A percentile compares a stretch with the other conserved stretches of the same genome.
Evolutionary conservation across 2,888 invertebrate genomes (phyloP).

Genomic region (Cremastinae sp.): DNA sequence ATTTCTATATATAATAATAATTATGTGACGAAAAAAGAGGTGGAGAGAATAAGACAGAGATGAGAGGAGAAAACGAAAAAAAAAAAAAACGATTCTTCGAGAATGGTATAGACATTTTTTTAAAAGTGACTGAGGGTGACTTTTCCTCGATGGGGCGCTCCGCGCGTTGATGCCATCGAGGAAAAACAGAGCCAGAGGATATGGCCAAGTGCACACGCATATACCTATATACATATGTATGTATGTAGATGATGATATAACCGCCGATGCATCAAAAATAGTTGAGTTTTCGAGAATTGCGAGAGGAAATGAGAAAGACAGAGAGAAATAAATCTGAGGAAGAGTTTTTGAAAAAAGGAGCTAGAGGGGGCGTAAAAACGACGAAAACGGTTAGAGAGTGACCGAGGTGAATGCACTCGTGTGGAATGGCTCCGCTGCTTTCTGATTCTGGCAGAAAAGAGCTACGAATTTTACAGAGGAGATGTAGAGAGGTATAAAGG

Average conservation of each 20-base stretch:
- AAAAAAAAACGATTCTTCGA: conserved; percentile 7
- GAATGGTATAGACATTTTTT: neutral
- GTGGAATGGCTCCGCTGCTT: conserved; percentile 49
- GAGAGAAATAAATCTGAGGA: conserved; percentile 1
- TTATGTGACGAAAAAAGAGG: conserved; percentile 1
- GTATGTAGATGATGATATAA: no score
- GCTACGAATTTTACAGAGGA: conserved; percentile 32
- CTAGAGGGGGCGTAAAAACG: conserved; percentile 52
- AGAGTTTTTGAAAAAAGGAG: conserved; percentile 31
- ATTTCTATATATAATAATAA: conserved; percentile 12
- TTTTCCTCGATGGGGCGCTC: no score
- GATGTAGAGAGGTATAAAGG: conserved; percentile 21
- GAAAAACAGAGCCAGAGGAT: conserved; percentile 12
- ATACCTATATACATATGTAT: no score
- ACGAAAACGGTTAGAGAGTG: conserved; percentile 56
- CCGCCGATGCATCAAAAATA: no score
- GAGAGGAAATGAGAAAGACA: no score
- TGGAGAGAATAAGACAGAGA: neutral
- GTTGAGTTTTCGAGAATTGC: no score
- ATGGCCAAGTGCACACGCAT: conserved; percentile 61
- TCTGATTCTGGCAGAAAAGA: conserved; percentile 41
- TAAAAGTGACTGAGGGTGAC: no score
- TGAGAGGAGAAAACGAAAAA: neutral
- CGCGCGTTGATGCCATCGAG: no score
- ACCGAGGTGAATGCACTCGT: conserved; percentile 50